These are phyloP conservation scores for Agrilus cyanescens DNA, from an alignment of 2,888 invertebrate species.

Conservation along the genomic window DNA sequence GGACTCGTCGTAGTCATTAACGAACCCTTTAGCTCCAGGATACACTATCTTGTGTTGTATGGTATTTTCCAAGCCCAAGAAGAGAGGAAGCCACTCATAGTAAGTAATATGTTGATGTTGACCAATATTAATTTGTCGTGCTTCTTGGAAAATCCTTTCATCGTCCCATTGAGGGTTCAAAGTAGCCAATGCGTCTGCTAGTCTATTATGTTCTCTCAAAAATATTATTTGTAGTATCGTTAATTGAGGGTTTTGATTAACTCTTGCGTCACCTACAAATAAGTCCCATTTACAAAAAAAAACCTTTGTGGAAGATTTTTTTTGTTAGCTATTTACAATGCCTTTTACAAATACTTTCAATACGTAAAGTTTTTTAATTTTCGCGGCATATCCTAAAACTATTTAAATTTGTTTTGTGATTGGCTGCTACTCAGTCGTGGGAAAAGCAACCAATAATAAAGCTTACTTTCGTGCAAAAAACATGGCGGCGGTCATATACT, in stretches of 20 bases:
- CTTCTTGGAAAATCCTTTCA: slow-evolving; percentile 61
- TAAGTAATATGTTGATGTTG: slow-evolving; percentile 62
- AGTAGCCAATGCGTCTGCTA: slow-evolving; percentile 45
- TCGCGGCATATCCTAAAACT: too few species aligned
- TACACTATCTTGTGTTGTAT: slow-evolving; percentile 51
- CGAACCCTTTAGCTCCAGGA: slow-evolving; percentile 42
- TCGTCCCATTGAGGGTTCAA: slow-evolving; percentile 69
- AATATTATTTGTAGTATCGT: slow-evolving; percentile 55
- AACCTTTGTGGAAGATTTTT: too few species aligned
- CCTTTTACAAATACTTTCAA: too few species aligned
- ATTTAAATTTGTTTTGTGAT: too few species aligned
- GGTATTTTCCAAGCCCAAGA: slow-evolving; percentile 54
- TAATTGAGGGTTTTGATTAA: slow-evolving; percentile 62
- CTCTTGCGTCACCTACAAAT: slow-evolving; percentile 50
- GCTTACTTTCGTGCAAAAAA: too few species aligned
- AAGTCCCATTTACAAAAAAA: too few species aligned
- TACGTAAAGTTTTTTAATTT: too few species aligned
- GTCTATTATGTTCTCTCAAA: slow-evolving; percentile 62
- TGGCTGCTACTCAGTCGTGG: too few species aligned
- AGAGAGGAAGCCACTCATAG: slow-evolving; percentile 65
- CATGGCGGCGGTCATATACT: too few species aligned
- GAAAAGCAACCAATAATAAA: too few species aligned
- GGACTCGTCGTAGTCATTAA: slow-evolving; percentile 54
- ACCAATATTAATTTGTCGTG: slow-evolving; percentile 55
- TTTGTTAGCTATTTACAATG: too few species aligned